phyloP scores from a whole-genome alignment of 2,888 invertebrate species.

The Agrenia bidenticulata region DNA sequence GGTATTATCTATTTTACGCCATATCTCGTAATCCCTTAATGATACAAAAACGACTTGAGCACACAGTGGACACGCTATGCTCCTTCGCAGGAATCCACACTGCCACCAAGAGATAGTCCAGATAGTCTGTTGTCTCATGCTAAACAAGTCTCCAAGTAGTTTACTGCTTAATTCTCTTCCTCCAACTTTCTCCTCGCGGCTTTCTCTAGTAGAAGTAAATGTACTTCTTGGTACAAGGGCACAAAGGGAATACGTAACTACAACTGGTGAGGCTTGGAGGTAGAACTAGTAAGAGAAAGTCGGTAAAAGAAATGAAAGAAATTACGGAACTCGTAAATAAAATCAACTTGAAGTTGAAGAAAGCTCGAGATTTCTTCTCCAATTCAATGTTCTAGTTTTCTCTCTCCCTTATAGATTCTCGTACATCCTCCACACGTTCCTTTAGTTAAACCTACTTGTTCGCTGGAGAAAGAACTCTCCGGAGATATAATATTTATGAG shows the following conservation, averaged over 20 bases:
- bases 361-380: conserved; percentile 9
- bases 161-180: too few relatives aligned
- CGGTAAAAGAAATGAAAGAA: conserved; percentile 11
- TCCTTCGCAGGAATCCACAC: too few relatives aligned
- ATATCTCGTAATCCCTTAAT: too few relatives aligned
- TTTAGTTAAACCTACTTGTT: background rate
- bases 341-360: conserved; percentile 15
- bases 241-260: conserved; percentile 4
- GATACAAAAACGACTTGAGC: too few relatives aligned
- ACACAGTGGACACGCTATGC: too few relatives aligned
- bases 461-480: conserved; percentile 18
- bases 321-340: conserved; percentile 15
- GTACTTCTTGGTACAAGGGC: background rate
- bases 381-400: background rate
- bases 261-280: background rate
- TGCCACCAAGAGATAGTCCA: too few relatives aligned
- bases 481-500: conserved; percentile 38
- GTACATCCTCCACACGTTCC: background rate
- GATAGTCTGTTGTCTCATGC: too few relatives aligned
- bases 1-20: too few relatives aligned
- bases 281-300: conserved; percentile 4
- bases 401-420: background rate
- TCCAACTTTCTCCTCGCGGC: too few relatives aligned
- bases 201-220: background rate
- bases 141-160: too few relatives aligned